phyloP scores from a whole-genome alignment of 2,113 vertebrate species.

The Taxidea taxus region DNA sequence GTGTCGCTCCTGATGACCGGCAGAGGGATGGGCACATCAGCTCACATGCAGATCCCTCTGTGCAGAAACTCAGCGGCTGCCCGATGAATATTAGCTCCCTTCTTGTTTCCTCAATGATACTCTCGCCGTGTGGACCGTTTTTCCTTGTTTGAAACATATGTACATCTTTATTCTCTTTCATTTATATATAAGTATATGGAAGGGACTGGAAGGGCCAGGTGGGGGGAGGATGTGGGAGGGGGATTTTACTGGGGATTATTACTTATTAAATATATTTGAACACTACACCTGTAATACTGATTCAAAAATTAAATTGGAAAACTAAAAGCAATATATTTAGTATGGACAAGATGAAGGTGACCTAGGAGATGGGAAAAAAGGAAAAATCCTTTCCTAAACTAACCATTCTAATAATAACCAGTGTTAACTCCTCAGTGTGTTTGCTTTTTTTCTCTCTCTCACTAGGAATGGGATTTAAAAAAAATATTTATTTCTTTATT shows the following conservation, averaged over 20 bases:
- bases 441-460: background rate
- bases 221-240: background rate
- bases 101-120: background rate
- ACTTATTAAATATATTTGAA: background rate
- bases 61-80: background rate
- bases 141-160: background rate
- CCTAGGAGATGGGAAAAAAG: background rate
- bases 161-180: background rate
- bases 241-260: background rate
- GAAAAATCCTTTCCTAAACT: background rate
- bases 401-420: background rate
- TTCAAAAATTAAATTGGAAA: background rate
- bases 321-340: background rate
- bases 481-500: background rate
- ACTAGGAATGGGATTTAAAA: background rate
- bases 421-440: background rate
- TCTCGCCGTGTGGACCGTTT: background rate
- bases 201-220: background rate
- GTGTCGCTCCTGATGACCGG: background rate
- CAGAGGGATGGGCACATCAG: rapidly evolving
- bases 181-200: background rate
- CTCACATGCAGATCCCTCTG: background rate
- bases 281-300: background rate
- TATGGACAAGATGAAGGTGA: background rate
- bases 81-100: too few relatives aligned